These are phyloP conservation scores for Drosophila guanche DNA, from an alignment of 1,140 invertebrate genomes.

Conservation along the genomic window DNA sequence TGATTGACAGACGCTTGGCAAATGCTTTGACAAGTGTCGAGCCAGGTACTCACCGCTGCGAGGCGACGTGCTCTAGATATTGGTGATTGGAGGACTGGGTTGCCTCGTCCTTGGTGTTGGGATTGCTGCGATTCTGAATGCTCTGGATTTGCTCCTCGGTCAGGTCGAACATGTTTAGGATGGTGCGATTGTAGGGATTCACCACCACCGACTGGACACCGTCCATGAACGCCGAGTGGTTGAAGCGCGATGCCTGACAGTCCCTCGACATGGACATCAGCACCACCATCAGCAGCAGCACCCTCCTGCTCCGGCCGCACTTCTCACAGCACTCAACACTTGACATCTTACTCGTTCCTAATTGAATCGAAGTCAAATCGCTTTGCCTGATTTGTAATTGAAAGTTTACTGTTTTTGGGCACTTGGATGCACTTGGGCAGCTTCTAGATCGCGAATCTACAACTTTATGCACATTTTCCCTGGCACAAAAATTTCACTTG, in stretches of 20 bases:
- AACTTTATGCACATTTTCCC: slow-evolving; percentile 14
- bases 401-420: slow-evolving; percentile 5
- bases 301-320: slow-evolving; percentile 24
- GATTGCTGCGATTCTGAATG: slow-evolving; percentile 60
- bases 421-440: not conserved
- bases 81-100: slow-evolving; percentile 27
- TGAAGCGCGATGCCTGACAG: slow-evolving; percentile 48
- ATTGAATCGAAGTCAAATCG: not conserved
- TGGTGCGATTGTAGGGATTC: slow-evolving; percentile 72
- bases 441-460: slow-evolving; percentile 5
- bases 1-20: slow-evolving; percentile 48
- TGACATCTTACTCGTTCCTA: slow-evolving; percentile 31
- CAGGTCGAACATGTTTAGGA: slow-evolving; percentile 69
- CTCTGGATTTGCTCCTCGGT: slow-evolving; percentile 68
- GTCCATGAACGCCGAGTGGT: slow-evolving; percentile 55
- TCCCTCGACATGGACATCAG: slow-evolving; percentile 32
- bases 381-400: not conserved
- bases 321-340: slow-evolving; percentile 36
- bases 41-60: slow-evolving; percentile 48
- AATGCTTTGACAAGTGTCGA: slow-evolving; percentile 8
- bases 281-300: slow-evolving; percentile 40
- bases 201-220: slow-evolving; percentile 70
- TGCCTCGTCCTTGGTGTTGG: slow-evolving; percentile 40
- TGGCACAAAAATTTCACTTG: slow-evolving; percentile 5
- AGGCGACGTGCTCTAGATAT: slow-evolving; percentile 44